Base-by-base conservation (phyloP, 2,888 invertebrate species). In the Cylindroiulus punctatus region DNA sequence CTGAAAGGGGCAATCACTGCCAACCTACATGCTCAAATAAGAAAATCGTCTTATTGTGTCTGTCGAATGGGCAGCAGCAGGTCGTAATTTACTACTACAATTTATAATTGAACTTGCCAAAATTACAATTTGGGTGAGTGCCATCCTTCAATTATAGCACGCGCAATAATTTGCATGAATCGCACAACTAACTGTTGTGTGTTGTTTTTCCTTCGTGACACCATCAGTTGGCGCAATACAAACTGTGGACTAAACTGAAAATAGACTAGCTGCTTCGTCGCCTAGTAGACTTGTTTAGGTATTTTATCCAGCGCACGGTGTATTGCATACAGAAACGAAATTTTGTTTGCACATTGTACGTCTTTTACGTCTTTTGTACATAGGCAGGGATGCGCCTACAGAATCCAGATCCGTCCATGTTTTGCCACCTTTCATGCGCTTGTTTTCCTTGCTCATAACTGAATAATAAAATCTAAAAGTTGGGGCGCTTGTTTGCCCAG, bases 331-430 rank as follows among this genome's bases (percentile, higher is more conserved):
- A 22, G 65, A 65, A 65, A 76, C 17, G 30, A 30, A 40, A 26
- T 76, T 76, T 30, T 76, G 76, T 76, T 76, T 76, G 76, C 26
- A 14, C 76, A 76, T 76, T 76, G 76, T 76, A 17, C 76, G 65
- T 26, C 65, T 65, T 65, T 65, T 26, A 26, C 65, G 76, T 76
- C 76, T 76, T 76, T 76, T 76, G 76, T 76, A 76, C 76, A 76
- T 30, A 30, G 12, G 22, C 10, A 65, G 10, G 10, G 26, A 65
- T 10, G 57, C 52, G 22, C n/a, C 57, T 3, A 26, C 22, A 26
- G 65, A 65, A 57, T 57, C 65, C 65, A 26, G 65, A 65, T 26
- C 17, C 76, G 2, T 65, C 7, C 76, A 14, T 30, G 30, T 76
- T 76, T 30, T 30, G 5, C 76, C 3, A 30, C 76, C 30, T 76